These are phyloP conservation scores for Nomada fabriciana DNA, from an alignment of 2,888 invertebrate genomes.

Conservation along the genomic window DNA sequence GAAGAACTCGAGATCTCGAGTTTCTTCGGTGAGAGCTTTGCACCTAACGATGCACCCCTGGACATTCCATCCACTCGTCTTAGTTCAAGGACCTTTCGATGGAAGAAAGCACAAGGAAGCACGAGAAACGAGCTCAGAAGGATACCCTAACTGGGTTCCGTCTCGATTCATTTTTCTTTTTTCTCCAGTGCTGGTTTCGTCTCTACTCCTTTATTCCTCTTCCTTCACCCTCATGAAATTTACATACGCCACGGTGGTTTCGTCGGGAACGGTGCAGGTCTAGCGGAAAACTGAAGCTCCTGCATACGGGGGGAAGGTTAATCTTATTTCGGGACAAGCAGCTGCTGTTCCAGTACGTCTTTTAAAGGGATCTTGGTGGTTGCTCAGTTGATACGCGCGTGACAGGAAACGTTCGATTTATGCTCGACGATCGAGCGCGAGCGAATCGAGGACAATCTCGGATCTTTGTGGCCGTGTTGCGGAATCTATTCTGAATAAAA, in stretches of 20 bases:
- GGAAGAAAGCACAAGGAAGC: background rate
- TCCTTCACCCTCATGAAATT: background rate
- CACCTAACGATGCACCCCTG: slow-evolving; percentile 18
- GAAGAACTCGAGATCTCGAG: background rate
- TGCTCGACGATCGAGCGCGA: background rate
- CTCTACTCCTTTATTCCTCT: background rate
- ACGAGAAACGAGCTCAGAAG: background rate
- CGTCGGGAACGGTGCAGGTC: slow-evolving; percentile 5
- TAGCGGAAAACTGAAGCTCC: slow-evolving; percentile 40
- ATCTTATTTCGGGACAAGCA: slow-evolving; percentile 45
- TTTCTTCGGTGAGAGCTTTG: background rate
- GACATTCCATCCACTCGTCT: background rate
- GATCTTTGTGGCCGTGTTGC: slow-evolving; percentile 1
- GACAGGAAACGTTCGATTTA: slow-evolving; percentile 31
- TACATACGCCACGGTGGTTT: slow-evolving; percentile 18
- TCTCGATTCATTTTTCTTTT: background rate
- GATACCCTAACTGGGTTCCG: background rate
- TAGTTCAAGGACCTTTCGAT: background rate
- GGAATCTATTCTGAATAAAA: slow-evolving; percentile 53
- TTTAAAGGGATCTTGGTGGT: slow-evolving; percentile 10
- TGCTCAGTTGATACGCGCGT: slow-evolving; percentile 13
- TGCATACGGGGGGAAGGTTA: slow-evolving; percentile 18
- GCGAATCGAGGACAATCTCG: slow-evolving; percentile 3
- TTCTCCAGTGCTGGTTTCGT: background rate
- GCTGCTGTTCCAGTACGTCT: background rate